These are phyloP conservation scores for Shargacucullia verbasci DNA, from an alignment of 2,888 invertebrate genomes.

Conservation along the genomic window DNA sequence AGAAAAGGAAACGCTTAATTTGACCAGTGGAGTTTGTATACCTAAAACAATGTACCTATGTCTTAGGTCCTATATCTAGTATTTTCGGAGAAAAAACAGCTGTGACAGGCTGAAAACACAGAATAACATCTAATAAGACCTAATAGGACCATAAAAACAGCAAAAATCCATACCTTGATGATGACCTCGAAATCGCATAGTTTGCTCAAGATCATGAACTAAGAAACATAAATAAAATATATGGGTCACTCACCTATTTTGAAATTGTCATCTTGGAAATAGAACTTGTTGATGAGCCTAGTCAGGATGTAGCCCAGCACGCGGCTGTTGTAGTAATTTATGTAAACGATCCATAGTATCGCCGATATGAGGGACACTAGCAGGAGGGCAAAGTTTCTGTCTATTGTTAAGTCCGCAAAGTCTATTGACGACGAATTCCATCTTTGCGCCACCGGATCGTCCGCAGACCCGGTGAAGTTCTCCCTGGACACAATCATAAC, in stretches of 20 bases:
- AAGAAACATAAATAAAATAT: constrained; percentile 28
- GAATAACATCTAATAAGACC: too few species aligned
- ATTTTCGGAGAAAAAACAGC: too few species aligned
- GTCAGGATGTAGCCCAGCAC: constrained; percentile 97
- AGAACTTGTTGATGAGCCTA: constrained; percentile 95
- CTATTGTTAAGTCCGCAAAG: constrained; percentile 91
- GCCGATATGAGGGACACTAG: constrained; percentile 95
- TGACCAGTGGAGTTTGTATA: too few species aligned
- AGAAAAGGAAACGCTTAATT: too few species aligned
- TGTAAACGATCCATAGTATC: constrained; percentile 97
- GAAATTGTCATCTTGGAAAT: constrained; percentile 95
- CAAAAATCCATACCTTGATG: too few species aligned
- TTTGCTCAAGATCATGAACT: constrained; percentile 47
- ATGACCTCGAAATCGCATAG: constrained; percentile 21
- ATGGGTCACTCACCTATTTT: constrained; percentile 92
- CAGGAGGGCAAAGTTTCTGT: constrained; percentile 93
- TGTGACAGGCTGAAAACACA: too few species aligned
- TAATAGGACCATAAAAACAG: too few species aligned
- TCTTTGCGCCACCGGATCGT: constrained; percentile 79
- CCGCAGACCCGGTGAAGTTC: constrained; percentile 72
- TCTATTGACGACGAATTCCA: constrained; percentile 91
- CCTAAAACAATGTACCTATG: too few species aligned
- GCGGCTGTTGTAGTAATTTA: constrained; percentile 98
- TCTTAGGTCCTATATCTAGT: too few species aligned
- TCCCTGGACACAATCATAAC: constrained; percentile 71